Evolutionary conservation across 1,140 invertebrate species (phyloP), one percentile per base, ranked within the genome.

Genomic region (Spodoptera frugiperda): DNA sequence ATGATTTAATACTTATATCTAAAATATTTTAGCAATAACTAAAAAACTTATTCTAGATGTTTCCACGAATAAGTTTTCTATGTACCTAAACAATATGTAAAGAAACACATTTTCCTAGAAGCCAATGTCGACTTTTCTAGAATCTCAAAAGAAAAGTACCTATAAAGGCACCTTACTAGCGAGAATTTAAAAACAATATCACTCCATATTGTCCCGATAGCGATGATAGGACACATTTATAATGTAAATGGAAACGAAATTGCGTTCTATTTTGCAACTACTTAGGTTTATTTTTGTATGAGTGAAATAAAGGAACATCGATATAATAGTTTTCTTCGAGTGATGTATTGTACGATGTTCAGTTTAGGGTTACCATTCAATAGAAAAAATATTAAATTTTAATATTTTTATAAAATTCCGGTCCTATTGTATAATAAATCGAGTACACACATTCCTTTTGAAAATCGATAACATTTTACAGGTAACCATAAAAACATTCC

Each of bases 311-410:
- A 83, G 82, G 79, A 84, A 86, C 85, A 88, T 86, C 91, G 88
- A 91, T 89, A 87, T 91, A 89, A 93, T 91, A 91, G 90, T 90
- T 92, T 82, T 85, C 83, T 82, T 82, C 68, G 74, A 77, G 77
- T 79, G 70, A 81, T 65, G 86, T 81, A 82, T n/a, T 80, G 82
- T 83, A 79, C 81, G 77, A 77, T 73, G 76, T 71, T 25, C 15
- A n/a, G 44, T 33, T 44, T 55, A 71, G 53, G 53, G 51, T 71
- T 44, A 30, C 53, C 68, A 71, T 55, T 33, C n/a, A 1, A 55
- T 4, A 14, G n/a, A 17, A 67, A 67, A 21, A 30, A 19, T 61
- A 19, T 8, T 15, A 17, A 15, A 17, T 53, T 51, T 68, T 39
- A 39, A 39, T 39, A 25, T 3, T 25, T 1, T 1, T 25, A 25